Evolutionary conservation across 2,113 vertebrate species (phyloP), one percentile per base, ranked within the genome.

Genomic region (Ciconia maguari): DNA sequence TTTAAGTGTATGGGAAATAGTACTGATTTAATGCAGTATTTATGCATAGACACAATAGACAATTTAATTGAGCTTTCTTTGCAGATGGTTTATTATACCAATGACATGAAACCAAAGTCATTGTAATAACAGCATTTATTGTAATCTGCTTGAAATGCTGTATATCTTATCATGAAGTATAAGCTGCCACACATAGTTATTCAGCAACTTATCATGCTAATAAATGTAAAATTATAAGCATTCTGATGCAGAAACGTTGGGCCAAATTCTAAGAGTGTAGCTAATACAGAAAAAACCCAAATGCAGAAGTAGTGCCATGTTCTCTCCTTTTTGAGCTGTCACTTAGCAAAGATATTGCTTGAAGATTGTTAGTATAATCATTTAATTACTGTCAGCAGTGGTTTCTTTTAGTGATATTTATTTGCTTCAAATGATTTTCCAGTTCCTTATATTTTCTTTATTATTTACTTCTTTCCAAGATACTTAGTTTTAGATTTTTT

Each of bases 61-160:
- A 91, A 97, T 94, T 90, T 91, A 94, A 81, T 65, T 36, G 76
- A 93, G 44, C 30, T 93, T 94, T 90, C 76, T 94, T 85, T 65
- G 34, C 91, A 87, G 74, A 82, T 93, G 81, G 83, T 90, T 85
- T 95, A 58, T 89, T 94, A 65, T 60, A 84, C 5, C 57, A 61
- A 57, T 55, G 80, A 79, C 60, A 71, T 52, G n/a, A 93, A 95
- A 87, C 64, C 38, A 54, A 84, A 93, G 46, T 84, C 8, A 51
- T 89, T 61, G 42, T 82, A 79, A 61, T 84, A 94, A 87, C 18
- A 83, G 24, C 36, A 42, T 58, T 95, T 85, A 85, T 26, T 95
- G 29, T 83, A 78, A 85, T 84, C 44, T 84, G 32, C 76, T 61
- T 65, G 68, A 90, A 87, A 90, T 44, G 16, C 25, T 83, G 17